These are phyloP conservation scores for Morinoia aosen DNA, from an alignment of 2,888 invertebrate species.

Conservation along the genomic window DNA sequence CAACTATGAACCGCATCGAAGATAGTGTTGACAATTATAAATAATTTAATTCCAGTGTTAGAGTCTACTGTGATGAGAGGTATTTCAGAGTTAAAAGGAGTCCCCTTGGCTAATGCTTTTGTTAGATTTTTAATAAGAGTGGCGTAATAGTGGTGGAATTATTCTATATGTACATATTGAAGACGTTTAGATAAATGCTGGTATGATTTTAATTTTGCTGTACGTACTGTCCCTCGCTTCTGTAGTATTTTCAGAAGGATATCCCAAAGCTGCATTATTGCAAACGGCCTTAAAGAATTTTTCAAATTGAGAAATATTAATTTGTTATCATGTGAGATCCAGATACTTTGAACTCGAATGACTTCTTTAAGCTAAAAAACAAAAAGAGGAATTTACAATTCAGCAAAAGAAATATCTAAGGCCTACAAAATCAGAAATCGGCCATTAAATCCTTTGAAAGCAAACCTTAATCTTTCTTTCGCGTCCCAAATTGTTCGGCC, in stretches of 20 bases:
- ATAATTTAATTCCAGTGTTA: too few relatives aligned
- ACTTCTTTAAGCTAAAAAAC: not conserved
- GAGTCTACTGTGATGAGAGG: not conserved
- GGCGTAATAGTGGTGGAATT: too few relatives aligned
- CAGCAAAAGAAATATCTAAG: not conserved
- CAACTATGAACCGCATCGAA: too few relatives aligned
- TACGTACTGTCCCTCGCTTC: too few relatives aligned
- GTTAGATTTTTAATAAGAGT: not conserved
- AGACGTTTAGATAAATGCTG: too few relatives aligned
- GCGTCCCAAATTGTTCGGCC: not conserved
- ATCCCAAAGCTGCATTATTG: too few relatives aligned
- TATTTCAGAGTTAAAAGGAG: not conserved
- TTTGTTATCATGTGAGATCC: not conserved
- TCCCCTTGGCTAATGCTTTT: not conserved
- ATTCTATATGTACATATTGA: too few relatives aligned
- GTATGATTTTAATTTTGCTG: too few relatives aligned
- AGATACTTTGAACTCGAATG: not conserved
- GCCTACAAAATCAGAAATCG: not conserved
- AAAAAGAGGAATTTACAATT: not conserved
- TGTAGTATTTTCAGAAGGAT: too few relatives aligned
- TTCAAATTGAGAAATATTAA: not conserved
- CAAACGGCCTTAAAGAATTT: not conserved
- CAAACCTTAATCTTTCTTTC: not conserved
- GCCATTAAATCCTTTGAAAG: not conserved
- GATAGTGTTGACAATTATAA: too few relatives aligned